Evolutionary conservation across 2,888 invertebrate genomes (phyloP).

Genomic region (Artemia sinica): DNA sequence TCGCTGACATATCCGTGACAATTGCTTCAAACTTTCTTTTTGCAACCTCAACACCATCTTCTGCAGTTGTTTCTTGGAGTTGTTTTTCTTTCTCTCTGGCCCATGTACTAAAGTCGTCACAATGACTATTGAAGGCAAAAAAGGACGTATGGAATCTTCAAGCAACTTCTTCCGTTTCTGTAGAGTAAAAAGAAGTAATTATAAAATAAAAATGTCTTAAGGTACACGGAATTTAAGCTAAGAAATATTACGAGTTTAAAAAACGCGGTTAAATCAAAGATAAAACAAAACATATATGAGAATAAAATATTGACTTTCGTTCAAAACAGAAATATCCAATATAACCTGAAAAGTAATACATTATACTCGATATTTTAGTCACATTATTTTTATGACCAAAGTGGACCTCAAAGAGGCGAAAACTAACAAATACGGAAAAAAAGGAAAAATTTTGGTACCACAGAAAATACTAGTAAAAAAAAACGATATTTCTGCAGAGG

Average conservation of each 20-base stretch:
- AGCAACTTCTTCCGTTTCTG: slow-evolving; percentile 60
- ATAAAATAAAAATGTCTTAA: slow-evolving; percentile 5
- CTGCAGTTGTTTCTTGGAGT: slow-evolving; percentile 59
- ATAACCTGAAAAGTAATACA: no score
- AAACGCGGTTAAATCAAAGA: slow-evolving; percentile 4
- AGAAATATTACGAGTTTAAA: slow-evolving; percentile 11
- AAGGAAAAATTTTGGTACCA: no score
- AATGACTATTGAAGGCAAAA: slow-evolving; percentile 84
- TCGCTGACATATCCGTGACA: slow-evolving; percentile 84
- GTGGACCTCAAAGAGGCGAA: no score
- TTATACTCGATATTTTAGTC: no score
- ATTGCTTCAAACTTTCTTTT: slow-evolving; percentile 90
- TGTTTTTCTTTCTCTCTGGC: slow-evolving; percentile 85
- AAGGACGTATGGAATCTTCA: slow-evolving; percentile 78
- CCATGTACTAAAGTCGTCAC: slow-evolving; percentile 95
- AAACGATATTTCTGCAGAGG: no score
- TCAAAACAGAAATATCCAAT: not conserved
- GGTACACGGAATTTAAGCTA: slow-evolving; percentile 5
- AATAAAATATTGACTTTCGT: slow-evolving; percentile 16
- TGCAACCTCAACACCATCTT: slow-evolving; percentile 76
- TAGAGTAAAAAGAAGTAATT: slow-evolving; percentile 18
- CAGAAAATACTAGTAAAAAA: no score
- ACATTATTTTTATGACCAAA: no score
- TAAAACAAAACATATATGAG: slow-evolving; percentile 14
- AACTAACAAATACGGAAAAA: no score